phyloP scores from a whole-genome alignment of 1,140 invertebrate species.

The Drosophila truncata region DNA sequence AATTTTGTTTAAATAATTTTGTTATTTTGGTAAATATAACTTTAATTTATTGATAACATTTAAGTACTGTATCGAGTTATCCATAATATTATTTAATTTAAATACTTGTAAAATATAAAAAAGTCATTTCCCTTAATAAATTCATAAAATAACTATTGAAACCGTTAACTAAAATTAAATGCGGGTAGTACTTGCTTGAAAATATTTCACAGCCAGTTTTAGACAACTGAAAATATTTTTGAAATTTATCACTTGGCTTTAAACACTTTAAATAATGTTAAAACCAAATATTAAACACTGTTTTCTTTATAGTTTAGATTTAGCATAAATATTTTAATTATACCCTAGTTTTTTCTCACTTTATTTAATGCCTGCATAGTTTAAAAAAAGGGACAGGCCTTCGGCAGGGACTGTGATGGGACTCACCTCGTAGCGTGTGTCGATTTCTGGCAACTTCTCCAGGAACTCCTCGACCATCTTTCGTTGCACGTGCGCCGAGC shows the following conservation, averaged over 20 bases:
- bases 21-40: no score
- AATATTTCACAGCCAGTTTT: no score
- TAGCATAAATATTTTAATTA: background rate
- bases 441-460: slow-evolving; percentile 84
- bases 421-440: slow-evolving; percentile 85
- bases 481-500: slow-evolving; percentile 56
- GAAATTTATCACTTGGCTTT: background rate
- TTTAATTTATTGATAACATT: no score
- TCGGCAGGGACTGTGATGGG: slow-evolving; percentile 10
- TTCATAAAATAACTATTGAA: background rate
- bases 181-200: background rate
- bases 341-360: background rate
- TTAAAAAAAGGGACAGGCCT: slow-evolving; percentile 5
- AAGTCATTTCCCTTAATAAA: no score
- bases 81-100: no score
- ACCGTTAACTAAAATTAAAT: background rate
- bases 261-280: background rate
- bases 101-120: no score
- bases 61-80: no score
- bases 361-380: slow-evolving; percentile 9
- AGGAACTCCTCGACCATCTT: slow-evolving; percentile 85
- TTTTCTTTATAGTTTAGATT: background rate
- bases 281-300: background rate
- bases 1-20: no score
- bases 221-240: background rate